These are phyloP conservation scores for Oophaga pumilio DNA, from an alignment of 2,113 vertebrate genomes.

Conservation along the genomic window DNA sequence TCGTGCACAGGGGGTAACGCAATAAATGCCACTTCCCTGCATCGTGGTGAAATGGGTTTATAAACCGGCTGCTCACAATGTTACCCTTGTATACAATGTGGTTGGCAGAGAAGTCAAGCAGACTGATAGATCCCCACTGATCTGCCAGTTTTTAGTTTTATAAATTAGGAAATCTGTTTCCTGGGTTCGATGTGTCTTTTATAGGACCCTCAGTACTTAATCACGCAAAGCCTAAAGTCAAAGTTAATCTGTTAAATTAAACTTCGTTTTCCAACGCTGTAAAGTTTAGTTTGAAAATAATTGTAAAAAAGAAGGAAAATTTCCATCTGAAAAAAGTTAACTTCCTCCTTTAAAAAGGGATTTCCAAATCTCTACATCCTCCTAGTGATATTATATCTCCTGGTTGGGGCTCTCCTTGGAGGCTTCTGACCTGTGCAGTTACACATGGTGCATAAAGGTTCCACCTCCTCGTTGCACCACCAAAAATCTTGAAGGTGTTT, in stretches of 20 bases:
- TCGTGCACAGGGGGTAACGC: conserved; percentile 64
- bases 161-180: conserved; percentile 38
- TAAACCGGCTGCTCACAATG: conserved; percentile 61
- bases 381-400: not conserved
- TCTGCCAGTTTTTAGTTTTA: conserved; percentile 2
- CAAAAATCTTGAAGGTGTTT: no score
- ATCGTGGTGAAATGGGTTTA: conserved; percentile 61
- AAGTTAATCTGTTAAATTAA: conserved; percentile 17
- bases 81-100: conserved; percentile 62
- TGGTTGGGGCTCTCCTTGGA: not conserved
- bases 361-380: not conserved
- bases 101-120: conserved; percentile 62
- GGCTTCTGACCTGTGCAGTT: not conserved
- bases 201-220: conserved; percentile 36
- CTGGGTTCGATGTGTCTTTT: conserved; percentile 8
- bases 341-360: not conserved
- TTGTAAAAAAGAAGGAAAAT: not conserved
- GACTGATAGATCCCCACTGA: conserved; percentile 49
- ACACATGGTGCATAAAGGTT: not conserved
- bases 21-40: conserved; percentile 66
- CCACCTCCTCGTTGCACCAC: not conserved
- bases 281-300: not conserved
- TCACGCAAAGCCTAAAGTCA: not conserved
- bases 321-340: not conserved
- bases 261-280: not conserved